A percentile compares a stretch with the other conserved stretches of the same genome.
Conservation (phyloP, 2,888 invertebrate genomes). For the Tipula vernalis region DNA sequence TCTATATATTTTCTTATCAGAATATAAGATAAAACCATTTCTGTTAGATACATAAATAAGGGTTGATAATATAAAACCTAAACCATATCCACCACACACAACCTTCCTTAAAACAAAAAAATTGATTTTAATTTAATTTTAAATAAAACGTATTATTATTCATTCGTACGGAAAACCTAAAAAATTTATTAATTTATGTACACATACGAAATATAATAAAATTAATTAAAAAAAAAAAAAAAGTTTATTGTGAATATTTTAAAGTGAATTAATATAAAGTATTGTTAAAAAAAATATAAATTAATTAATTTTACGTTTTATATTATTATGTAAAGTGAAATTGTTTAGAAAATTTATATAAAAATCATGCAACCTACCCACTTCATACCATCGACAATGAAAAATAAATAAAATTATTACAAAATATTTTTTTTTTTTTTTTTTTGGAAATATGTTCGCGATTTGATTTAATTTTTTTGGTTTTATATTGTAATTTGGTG, state of each 20-base stretch:
- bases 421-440: background rate
- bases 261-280: background rate
- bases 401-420: background rate
- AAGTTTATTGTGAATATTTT: background rate
- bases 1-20: background rate
- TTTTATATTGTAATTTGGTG: background rate
- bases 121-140: too few species aligned
- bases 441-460: background rate
- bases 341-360: background rate
- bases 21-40: background rate
- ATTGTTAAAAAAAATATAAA: background rate
- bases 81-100: background rate
- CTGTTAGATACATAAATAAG: background rate
- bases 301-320: background rate
- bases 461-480: background rate
- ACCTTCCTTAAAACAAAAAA: background rate
- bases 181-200: background rate
- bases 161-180: background rate
- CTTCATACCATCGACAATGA: background rate
- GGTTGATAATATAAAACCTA: background rate
- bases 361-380: background rate
- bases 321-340: background rate
- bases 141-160: background rate
- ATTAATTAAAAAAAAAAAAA: background rate
- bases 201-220: too few species aligned